These are phyloP conservation scores for Neodon shergylaensis DNA, from an alignment of 2,113 vertebrate species.

Conservation along the genomic window DNA sequence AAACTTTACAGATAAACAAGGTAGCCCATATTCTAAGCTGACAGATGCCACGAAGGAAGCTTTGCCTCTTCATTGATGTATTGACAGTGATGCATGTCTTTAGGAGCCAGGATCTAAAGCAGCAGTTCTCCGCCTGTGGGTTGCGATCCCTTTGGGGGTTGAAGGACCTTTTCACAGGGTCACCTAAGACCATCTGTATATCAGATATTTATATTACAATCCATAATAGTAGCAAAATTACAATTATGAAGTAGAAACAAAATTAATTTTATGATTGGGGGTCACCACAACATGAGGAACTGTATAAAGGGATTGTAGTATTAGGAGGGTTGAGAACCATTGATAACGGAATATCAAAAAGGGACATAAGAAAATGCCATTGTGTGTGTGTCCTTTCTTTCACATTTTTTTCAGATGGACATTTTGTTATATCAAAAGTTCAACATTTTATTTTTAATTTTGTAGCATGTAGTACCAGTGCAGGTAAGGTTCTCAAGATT, in stretches of 20 bases:
- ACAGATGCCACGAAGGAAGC: no score
- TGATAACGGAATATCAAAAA: not conserved
- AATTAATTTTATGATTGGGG: not conserved
- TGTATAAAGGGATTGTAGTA: not conserved
- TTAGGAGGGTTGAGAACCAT: not conserved
- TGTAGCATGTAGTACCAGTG: not conserved
- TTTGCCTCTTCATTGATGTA: rapidly evolving
- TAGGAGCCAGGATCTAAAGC: not conserved
- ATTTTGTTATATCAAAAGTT: not conserved
- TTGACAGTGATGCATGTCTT: not conserved
- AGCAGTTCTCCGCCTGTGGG: not conserved
- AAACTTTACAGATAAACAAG: not conserved
- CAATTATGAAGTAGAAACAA: not conserved
- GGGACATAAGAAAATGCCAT: no score
- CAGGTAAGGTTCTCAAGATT: not conserved
- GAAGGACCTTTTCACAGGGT: not conserved
- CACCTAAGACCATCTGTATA: not conserved
- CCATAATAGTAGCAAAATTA: not conserved
- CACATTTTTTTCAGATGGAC: not conserved
- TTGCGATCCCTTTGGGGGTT: not conserved
- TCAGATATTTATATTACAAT: not conserved
- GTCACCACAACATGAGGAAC: not conserved
- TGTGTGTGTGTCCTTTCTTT: not conserved
- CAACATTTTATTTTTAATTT: not conserved
- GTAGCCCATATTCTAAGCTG: no score